Conservation (phyloP, 1,140 invertebrate species). For the Eupristina koningsbergeri region DNA sequence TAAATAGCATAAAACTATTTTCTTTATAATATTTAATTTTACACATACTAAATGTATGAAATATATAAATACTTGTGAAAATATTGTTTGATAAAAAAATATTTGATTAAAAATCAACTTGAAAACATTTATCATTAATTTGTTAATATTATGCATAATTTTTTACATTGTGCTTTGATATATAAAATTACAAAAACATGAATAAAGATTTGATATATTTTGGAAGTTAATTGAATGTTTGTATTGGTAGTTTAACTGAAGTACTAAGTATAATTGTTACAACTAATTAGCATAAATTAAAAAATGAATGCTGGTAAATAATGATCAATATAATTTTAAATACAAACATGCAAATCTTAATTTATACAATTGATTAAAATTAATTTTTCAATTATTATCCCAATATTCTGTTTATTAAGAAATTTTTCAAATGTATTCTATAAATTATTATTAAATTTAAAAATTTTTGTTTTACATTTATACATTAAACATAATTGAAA, state of each 20-base stretch:
- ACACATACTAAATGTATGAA: background rate
- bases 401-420: background rate
- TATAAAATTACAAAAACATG: background rate
- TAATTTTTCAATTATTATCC: background rate
- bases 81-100: conserved; percentile 28
- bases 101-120: conserved; percentile 4
- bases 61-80: conserved; percentile 17
- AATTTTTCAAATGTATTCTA: background rate
- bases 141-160: background rate
- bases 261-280: conserved; percentile 24
- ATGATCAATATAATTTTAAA: conserved; percentile 36
- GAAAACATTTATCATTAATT: conserved; percentile 16
- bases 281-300: conserved; percentile 7
- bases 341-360: conserved; percentile 38
- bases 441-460: background rate
- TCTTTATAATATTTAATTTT: conserved; percentile 1
- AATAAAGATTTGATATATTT: background rate
- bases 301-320: conserved; percentile 32
- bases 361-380: conserved; percentile 33
- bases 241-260: background rate
- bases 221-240: no score
- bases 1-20: background rate
- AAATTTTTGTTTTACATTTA: background rate
- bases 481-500: background rate
- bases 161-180: background rate